phyloP scores from a whole-genome alignment of 2,113 vertebrate species.

The Rhinoptilus africanus region DNA sequence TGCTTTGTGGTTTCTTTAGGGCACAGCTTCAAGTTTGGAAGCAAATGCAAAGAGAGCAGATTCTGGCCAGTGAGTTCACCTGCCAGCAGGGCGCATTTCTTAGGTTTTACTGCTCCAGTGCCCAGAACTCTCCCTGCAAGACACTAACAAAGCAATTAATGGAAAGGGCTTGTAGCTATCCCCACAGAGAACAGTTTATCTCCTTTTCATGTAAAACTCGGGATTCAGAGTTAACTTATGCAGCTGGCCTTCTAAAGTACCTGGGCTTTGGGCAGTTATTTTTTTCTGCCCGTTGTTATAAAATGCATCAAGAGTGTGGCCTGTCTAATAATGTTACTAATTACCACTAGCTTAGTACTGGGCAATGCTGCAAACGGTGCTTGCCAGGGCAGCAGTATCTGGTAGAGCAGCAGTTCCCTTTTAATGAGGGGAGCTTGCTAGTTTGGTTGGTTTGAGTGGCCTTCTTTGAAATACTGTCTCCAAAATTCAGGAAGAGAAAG shows the following conservation, averaged over 20 bases:
- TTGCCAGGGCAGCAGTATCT: neutral
- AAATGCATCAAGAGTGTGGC: neutral
- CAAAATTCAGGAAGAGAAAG: neutral
- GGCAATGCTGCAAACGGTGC: neutral
- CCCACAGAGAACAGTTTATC: neutral
- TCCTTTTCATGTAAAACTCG: neutral
- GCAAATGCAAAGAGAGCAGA: neutral
- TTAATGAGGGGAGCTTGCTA: neutral
- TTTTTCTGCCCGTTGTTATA: neutral
- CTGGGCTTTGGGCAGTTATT: neutral
- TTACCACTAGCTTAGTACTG: neutral
- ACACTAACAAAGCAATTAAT: neutral
- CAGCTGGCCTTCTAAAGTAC: neutral
- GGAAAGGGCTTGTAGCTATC: neutral
- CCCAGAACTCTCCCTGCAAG: neutral
- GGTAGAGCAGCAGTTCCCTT: neutral
- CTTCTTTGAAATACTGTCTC: neutral
- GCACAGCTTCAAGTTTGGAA: constrained; percentile 18
- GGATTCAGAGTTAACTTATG: neutral
- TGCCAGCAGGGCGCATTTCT: constrained; percentile 16
- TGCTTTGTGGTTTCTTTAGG: constrained; percentile 33
- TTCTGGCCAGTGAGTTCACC: constrained; percentile 3
- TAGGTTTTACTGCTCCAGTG: neutral
- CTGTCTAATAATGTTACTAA: neutral
- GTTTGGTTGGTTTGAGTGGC: neutral